Base-by-base conservation (phyloP, 2,888 invertebrate species). In the Eledona agricola region DNA sequence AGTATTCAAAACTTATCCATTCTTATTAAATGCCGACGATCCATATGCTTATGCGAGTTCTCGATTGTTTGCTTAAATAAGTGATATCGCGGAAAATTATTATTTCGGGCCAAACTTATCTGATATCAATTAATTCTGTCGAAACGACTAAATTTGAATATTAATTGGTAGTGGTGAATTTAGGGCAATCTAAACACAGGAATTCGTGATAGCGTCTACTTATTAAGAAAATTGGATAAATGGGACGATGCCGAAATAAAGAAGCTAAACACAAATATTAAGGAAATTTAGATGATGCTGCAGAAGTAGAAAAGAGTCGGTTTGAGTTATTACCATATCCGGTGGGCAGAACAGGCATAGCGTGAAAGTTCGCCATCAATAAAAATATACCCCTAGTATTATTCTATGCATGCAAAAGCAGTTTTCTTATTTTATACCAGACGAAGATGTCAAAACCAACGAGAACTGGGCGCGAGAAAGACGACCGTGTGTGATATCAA, bases 331-430 rank as follows among this genome's bases (percentile, higher is more conserved):
- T 59, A 51, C 53, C 52, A 55, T 55, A 37, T 57, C 55, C 53
- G 45, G 54, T 54, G 55, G 52, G 52, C 49, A 50, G 50, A 45
- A 43, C 57, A 42, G 29, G 50, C 46, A 47, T 57, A 57, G 57
- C 59, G 59, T 59, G 59, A 55, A 57, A 57, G 46, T 51, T 43
- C 17, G 50, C 55, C 55, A 59, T 59, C 59, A 59, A 59, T 57
- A 59, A 59, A 57, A 59, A 57, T 59, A 53, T 54, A 53, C 52
- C 28, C 43, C 45, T 28, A 37, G 38, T 46, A 54, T 53, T 51
- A 53, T 54, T 57, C 50, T 46, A 46, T 57, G 51, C 53, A 57
- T 57, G 57, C 57, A 52, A 52, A 55, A 37, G 52, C 29, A 17
- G 38, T 56, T 56, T 57, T 47, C 51, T 51, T 55, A 55, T 57